These are phyloP conservation scores for Eustalomyia histrio DNA, from an alignment of 2,888 invertebrate species.

Conservation along the genomic window DNA sequence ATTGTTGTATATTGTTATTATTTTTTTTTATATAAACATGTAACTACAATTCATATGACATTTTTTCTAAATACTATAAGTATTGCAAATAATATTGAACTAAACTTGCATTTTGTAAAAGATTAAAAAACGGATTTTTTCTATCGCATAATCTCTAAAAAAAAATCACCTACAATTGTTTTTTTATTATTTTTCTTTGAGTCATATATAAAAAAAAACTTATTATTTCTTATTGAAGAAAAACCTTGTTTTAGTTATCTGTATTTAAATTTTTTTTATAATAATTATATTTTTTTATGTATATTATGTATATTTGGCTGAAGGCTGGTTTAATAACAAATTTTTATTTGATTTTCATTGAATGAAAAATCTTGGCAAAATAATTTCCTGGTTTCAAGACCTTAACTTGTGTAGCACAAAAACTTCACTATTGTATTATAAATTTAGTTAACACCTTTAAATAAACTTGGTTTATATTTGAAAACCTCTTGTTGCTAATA, in stretches of 20 bases:
- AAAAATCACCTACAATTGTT: slow-evolving; percentile 44
- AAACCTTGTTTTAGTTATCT: slow-evolving; percentile 47
- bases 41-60: slow-evolving; percentile 44
- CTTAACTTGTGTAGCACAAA: slow-evolving; percentile 29
- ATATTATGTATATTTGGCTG: slow-evolving; percentile 9
- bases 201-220: slow-evolving; percentile 16
- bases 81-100: not conserved
- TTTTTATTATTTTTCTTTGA: slow-evolving; percentile 8
- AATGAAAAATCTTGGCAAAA: slow-evolving; percentile 56
- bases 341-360: slow-evolving; percentile 37
- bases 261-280: slow-evolving; percentile 35
- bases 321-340: slow-evolving; percentile 44
- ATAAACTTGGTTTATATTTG: slow-evolving; percentile 18
- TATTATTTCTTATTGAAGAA: slow-evolving; percentile 36
- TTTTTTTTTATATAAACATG: slow-evolving; percentile 8
- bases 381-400: slow-evolving; percentile 64
- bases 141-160: slow-evolving; percentile 7
- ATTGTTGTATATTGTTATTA: slow-evolving; percentile 2
- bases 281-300: slow-evolving; percentile 34
- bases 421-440: slow-evolving; percentile 6
- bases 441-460: slow-evolving; percentile 45
- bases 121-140: not conserved
- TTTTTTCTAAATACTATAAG: slow-evolving; percentile 15
- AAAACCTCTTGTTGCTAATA: slow-evolving; percentile 1
- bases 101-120: slow-evolving; percentile 4